Conservation (phyloP, 2,888 invertebrate genomes). For the Panzeria rudis region DNA sequence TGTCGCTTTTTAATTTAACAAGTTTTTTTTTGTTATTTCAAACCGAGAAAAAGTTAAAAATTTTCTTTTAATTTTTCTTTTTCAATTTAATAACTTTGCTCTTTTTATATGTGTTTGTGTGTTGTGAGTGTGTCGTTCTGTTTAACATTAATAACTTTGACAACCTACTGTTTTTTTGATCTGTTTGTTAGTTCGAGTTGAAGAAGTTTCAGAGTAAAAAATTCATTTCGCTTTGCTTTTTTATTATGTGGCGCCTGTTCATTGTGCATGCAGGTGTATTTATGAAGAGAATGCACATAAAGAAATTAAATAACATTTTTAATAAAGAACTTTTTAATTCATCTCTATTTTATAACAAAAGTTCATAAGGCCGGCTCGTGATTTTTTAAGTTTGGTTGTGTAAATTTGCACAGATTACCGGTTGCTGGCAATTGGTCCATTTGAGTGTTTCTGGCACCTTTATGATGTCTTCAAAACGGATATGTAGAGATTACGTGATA, state of each 20-base stretch:
- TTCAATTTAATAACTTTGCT: constrained; percentile 25
- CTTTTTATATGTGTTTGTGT: not conserved
- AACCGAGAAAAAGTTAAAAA: constrained; percentile 29
- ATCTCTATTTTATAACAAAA: no score
- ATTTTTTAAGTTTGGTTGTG: no score
- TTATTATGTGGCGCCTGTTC: constrained; percentile 63
- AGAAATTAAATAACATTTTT: constrained; percentile 24
- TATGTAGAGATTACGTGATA: no score
- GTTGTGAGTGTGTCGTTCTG: constrained; percentile 9
- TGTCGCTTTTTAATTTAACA: constrained; percentile 36
- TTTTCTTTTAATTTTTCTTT: constrained; percentile 42
- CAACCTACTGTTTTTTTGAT: constrained; percentile 65
- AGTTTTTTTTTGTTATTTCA: constrained; percentile 2
- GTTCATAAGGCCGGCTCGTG: no score
- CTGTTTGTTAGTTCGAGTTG: constrained; percentile 49
- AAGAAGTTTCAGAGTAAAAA: constrained; percentile 49
- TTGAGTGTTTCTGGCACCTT: no score
- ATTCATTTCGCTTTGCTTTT: constrained; percentile 55
- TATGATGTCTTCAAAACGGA: no score
- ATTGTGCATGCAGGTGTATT: constrained; percentile 63
- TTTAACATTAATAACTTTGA: constrained; percentile 65
- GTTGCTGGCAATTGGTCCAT: no score
- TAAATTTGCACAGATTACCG: no score
- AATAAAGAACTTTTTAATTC: no score
- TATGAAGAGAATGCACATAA: constrained; percentile 44